phyloP scores from a whole-genome alignment of 2,797 vertebrate genomes.

The Nannoperca australis region DNA sequence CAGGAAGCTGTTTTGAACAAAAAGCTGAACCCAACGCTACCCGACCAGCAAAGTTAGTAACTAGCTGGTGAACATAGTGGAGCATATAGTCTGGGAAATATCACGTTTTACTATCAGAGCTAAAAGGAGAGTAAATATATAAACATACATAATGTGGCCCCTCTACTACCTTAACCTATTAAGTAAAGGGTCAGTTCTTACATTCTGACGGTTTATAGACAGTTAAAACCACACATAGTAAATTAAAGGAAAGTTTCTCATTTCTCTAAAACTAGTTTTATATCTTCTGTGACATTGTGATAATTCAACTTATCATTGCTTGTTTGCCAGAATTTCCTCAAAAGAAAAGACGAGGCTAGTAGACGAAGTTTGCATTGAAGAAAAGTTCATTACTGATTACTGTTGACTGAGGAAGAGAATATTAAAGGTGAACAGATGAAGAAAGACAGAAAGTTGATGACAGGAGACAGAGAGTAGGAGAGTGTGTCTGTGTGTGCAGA shows the following conservation, averaged over 20 bases:
- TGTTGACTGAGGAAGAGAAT: not conserved
- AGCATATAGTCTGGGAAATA: not conserved
- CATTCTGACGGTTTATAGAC: slow-evolving; percentile 9
- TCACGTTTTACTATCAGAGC: too few relatives aligned
- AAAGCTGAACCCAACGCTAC: not conserved
- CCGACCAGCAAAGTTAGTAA: not conserved
- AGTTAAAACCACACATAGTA: not conserved
- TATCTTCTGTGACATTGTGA: not conserved
- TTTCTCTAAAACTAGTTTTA: not conserved
- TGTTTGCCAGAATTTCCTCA: not conserved
- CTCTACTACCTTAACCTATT: not conserved
- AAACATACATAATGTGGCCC: too few relatives aligned
- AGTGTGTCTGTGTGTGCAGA: slow-evolving; percentile 1
- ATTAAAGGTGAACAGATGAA: slow-evolving; percentile 12
- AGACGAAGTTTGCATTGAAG: not conserved
- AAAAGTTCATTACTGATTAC: not conserved
- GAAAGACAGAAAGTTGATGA: slow-evolving; percentile 22
- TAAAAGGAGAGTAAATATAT: too few relatives aligned
- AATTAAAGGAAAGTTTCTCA: not conserved
- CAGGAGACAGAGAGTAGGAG: slow-evolving; percentile 47
- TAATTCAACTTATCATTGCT: not conserved
- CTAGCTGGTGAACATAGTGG: not conserved
- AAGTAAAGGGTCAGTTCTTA: not conserved
- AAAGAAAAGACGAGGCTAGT: not conserved
- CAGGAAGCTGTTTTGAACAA: not conserved